A percentile compares a stretch with the other conserved stretches of the same genome.
Conservation (phyloP, 2,888 invertebrate species). For the Folsomia manolachei region DNA sequence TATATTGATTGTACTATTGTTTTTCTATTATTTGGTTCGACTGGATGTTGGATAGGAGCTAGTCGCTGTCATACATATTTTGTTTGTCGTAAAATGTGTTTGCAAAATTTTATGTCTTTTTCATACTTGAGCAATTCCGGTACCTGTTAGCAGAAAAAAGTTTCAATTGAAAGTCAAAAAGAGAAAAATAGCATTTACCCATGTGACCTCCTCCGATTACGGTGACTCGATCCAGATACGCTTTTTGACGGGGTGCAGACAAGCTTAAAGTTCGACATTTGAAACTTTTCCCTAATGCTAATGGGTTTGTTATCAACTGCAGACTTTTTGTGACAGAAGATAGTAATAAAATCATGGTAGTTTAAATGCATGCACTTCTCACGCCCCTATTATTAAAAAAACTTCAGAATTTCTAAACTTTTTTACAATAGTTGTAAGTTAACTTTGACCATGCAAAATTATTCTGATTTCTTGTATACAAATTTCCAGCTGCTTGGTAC, state of each 20-base stretch:
- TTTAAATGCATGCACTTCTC: too few relatives aligned
- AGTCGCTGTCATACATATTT: neutral
- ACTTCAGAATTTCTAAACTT: neutral
- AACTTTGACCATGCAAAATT: neutral
- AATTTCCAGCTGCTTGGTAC: neutral
- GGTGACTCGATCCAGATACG: constrained; percentile 23
- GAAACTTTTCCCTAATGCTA: neutral
- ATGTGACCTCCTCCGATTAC: constrained; percentile 40
- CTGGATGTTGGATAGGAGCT: too few relatives aligned
- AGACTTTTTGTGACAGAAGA: neutral
- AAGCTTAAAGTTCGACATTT: neutral
- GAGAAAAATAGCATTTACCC: too few relatives aligned
- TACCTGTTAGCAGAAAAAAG: too few relatives aligned
- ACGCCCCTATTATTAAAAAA: neutral
- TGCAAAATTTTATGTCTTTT: constrained; percentile 4
- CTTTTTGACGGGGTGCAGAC: constrained; percentile 8
- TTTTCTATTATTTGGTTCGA: neutral
- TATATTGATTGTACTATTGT: neutral
- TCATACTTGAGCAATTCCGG: constrained; percentile 36
- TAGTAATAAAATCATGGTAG: neutral
- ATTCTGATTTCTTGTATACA: neutral
- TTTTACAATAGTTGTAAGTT: neutral
- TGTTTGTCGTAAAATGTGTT: neutral
- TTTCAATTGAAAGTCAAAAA: too few relatives aligned
- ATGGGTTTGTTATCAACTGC: neutral